A percentile compares a stretch with the other conserved stretches of the same genome.
Conservation (phyloP, 2,113 vertebrate species). For the Myrmecobius fasciatus region DNA sequence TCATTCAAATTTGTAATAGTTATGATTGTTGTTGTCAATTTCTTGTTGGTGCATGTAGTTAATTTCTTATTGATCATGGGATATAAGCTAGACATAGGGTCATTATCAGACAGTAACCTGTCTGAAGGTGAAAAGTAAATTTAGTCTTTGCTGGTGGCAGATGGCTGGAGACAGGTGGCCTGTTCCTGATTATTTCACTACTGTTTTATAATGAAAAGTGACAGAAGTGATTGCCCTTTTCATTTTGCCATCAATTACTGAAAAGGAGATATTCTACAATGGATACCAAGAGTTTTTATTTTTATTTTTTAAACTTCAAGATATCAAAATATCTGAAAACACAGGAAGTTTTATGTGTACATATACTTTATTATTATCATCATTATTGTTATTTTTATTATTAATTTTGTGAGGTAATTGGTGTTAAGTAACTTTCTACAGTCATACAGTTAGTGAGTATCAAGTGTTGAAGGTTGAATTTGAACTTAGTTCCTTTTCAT, state of each 20-base stretch:
- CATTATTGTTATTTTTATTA: no score
- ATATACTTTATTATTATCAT: background rate
- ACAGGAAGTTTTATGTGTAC: background rate
- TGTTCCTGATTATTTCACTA: background rate
- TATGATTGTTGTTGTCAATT: background rate
- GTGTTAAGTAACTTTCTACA: no score
- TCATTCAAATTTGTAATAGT: background rate
- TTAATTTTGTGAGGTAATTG: no score
- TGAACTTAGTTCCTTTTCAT: no score
- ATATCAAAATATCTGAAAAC: background rate
- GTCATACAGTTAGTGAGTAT: no score
- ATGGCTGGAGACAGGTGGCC: background rate
- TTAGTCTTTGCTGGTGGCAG: background rate
- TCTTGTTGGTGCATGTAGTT: background rate
- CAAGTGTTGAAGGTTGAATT: no score
- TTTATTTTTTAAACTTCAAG: background rate
- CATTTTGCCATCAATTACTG: background rate
- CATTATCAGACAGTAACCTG: background rate
- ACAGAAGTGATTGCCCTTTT: background rate
- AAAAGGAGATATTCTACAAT: background rate
- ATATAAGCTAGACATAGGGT: background rate
- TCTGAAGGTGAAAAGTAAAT: background rate
- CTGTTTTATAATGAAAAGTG: background rate
- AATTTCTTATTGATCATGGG: background rate
- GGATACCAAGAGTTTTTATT: background rate